Percentiles rank a stretch among this genome's conserved stretches.
phyloP scores from a whole-genome alignment of 2,888 invertebrate genomes.

The Smittia sp. region DNA sequence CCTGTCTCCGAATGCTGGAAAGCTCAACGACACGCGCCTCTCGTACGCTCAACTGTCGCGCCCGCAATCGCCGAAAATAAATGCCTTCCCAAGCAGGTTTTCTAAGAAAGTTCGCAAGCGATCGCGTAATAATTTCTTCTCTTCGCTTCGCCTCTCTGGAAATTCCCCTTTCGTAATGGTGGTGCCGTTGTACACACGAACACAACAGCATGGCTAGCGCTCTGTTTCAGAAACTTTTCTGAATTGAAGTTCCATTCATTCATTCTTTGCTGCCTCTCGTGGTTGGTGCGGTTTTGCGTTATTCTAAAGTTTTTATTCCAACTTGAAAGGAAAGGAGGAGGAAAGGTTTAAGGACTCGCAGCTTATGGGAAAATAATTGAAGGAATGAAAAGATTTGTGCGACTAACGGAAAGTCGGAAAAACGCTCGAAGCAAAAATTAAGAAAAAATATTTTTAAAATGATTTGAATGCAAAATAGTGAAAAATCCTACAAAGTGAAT shows the following conservation, averaged over 20 bases:
- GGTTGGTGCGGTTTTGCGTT: slow-evolving; percentile 37
- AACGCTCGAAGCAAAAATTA: too few relatives aligned
- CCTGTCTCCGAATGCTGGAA: too few relatives aligned
- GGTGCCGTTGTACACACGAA: slow-evolving; percentile 27
- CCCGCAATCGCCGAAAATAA: too few relatives aligned
- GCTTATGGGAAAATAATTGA: slow-evolving; percentile 11
- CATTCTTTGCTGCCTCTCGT: slow-evolving; percentile 27
- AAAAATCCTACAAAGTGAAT: background rate
- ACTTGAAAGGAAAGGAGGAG: background rate
- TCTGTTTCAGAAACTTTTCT: slow-evolving; percentile 30
- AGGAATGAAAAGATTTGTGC: background rate
- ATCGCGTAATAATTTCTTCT: slow-evolving; percentile 17
- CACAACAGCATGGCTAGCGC: slow-evolving; percentile 24
- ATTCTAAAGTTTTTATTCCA: background rate
- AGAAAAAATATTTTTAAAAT: slow-evolving; percentile 24
- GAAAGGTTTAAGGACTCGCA: background rate
- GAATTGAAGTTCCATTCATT: slow-evolving; percentile 36
- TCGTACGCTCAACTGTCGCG: background rate
- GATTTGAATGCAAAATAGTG: slow-evolving; percentile 43
- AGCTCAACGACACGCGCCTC: background rate
- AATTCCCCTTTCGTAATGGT: slow-evolving; percentile 17
- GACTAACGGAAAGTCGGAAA: too few relatives aligned
- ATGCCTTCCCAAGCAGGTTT: background rate
- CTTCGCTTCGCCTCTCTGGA: slow-evolving; percentile 2
- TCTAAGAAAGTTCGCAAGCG: background rate